These are phyloP conservation scores for Drosophila quinaria DNA, from an alignment of 2,888 invertebrate species.

Conservation along the genomic window DNA sequence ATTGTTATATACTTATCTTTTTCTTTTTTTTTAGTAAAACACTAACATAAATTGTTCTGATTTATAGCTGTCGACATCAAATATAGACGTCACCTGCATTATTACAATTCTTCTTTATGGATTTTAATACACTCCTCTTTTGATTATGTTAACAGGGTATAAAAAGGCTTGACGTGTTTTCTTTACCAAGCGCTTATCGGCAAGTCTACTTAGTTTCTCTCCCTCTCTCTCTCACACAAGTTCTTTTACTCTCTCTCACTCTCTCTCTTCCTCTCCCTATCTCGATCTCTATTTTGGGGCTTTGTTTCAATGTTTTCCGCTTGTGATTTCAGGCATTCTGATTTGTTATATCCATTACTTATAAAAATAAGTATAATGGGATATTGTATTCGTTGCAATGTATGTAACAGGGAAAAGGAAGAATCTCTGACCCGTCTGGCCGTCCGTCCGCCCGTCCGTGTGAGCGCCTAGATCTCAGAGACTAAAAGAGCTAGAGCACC, in stretches of 20 bases:
- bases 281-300: neutral
- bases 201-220: conserved; percentile 2
- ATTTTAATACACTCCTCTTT: neutral
- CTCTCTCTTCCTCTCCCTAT: neutral
- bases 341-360: too few species aligned
- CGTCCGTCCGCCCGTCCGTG: too few species aligned
- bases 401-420: too few species aligned
- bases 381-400: too few species aligned
- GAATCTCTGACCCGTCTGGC: too few species aligned
- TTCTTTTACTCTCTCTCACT: too few species aligned
- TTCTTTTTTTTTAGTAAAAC: too few species aligned
- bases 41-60: too few species aligned
- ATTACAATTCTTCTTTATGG: neutral
- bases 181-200: conserved; percentile 22
- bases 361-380: too few species aligned
- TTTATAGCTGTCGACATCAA: neutral
- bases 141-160: conserved; percentile 12
- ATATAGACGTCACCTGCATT: neutral
- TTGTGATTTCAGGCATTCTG: conserved; percentile 55
- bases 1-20: too few species aligned
- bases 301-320: conserved; percentile 33
- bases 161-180: conserved; percentile 4
- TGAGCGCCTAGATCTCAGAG: too few species aligned
- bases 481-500: too few species aligned
- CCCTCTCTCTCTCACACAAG: neutral